Evolutionary conservation across 2,888 invertebrate species (phyloP), one percentile per base, ranked within the genome.

Genomic region (Drosophila mimetica): DNA sequence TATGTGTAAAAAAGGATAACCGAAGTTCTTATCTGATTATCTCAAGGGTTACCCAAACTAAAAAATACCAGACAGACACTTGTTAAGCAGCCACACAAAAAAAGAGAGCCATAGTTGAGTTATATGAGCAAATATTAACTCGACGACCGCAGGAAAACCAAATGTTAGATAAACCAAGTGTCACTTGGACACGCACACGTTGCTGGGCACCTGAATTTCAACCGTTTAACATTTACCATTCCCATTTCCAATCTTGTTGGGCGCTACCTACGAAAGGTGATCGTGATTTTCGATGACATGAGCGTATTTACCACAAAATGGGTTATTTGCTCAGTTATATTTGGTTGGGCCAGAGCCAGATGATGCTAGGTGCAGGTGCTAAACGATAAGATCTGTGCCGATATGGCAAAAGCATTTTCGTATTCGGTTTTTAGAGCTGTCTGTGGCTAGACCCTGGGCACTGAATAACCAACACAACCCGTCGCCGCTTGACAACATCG

Each of bases 101-200:
- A 52, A 66, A 60, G 65, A 44, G 57, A 73, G 58, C 75, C 73
- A 82, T 67, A 77, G 30, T 22, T 54, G 54, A 61, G 53, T 41
- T 73, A 65, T 61, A 48, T 63, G 28, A 69, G 44, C 75, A 84
- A 85, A 79, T 70, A 80, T 72, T 61, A 59, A 25, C 67, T 63
- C 39, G 63, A 50, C 32, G 77, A 67, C 50, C 66, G 53, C 50
- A 42, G 61, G 52, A 25, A 30, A 64, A 41, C 41, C 36, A 53
- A 71, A 53, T 28, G 48, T 41, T 37, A 79, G 75, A 84, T 84
- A 84, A 79, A 71, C 75, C 50, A 59, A 83, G 72, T 83, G 72
- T 80, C 84, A 72, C 71, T 86, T 83, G 66, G 66, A 77, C 86
- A 82, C 84, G 86, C 86, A 82, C 86, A 83, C 76, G 73, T 57